Evolutionary conservation across 2,797 vertebrate species (phyloP), one percentile per base, ranked within the genome.

Genomic region (Prunella strophiata): DNA sequence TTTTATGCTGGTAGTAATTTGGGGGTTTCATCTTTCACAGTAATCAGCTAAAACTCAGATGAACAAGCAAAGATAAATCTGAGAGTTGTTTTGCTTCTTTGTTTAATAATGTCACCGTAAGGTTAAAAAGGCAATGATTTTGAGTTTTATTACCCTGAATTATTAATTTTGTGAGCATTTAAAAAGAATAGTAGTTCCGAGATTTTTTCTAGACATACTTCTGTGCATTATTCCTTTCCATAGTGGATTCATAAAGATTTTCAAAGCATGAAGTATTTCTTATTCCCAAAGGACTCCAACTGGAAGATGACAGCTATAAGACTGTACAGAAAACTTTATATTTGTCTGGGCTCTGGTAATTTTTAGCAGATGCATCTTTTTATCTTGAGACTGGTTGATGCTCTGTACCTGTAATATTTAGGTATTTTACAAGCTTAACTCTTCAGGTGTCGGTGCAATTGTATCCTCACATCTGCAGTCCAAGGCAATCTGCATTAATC

Each of bases 221-320:
- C 50, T 85, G 27, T 85, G 32, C 26, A 22, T 84, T 62, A 58
- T 84, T 94, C 86, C 47, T 91, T 95, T 93, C 67, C 55, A 16
- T 55, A 90, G 66, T 50, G 34, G 38, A 73, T 86, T 78, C 63
- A 82, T 87, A 88, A 84, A 89, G 62, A 76, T 93, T 96, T 89
- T 76, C 62, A 91, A 87, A 89, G 66, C 54, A 45, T 70, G 11
- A 83, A 74, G 72, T 85, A 71, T 89, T 91, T 81, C 47, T 74
- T 40, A 88, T 91, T 92, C 80, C 76, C 87, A 76, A n/a, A 75
- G 59, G 78, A 82, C 79, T 68, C 42, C 23, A 40, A 23, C 58
- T 88, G 62, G 59, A 91, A 89, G 47, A 54, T 61, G 63, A 47
- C 67, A 89, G 88, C 86, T 81, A 23, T 65, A 59, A 90, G 50